Base-by-base conservation (phyloP, 2,113 vertebrate genomes). In the Mastomys coucha region DNA sequence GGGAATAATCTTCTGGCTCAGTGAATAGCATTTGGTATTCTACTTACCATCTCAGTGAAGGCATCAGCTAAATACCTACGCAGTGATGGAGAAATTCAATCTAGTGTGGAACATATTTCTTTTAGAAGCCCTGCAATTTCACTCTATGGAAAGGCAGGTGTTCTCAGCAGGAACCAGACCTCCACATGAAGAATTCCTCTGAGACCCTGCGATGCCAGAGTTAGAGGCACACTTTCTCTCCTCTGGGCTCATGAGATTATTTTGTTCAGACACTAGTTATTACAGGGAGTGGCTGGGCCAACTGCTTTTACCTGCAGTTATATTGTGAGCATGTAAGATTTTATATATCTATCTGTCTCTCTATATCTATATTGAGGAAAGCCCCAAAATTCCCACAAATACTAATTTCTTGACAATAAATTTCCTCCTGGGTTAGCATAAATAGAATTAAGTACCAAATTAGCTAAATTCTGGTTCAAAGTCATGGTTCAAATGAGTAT, bases 391-490 rank as follows among this genome's bases (percentile, higher is more conserved):
- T 95, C 91, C 69, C 7, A 77, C 13, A 69, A 94, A 93, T 87
- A 77, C 81, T 87, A 65, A 91, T 85, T 89, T 82, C 56, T 88
- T 90, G 36, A 28, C 91, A 85, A 31, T 76, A 92, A 97, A 89
- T 28, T 94, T 19, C 14, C 85, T 63, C 69, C 28, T 36, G 6
- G 88, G 31, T 1, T 75, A 72, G 53, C 58, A 76, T 17, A 91
- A 8, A 82, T 87, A 56, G 26, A 67, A 88, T 73, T 95, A 94
- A 93, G 72, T 92, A 24, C 11, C 28, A 94, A 94, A 96, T 91
- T 96, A 93, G 81, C 72, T 76, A 95, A 95, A 96, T 90, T 94
- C 75, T 93, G 51, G 24, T 96, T 95, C 80, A 91, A 96, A 77
- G 58, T 53, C 69, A 63, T 81, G 58, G 93, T 95, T 95, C 88